A percentile compares a stretch with the other conserved stretches of the same genome.
phyloP scores from a whole-genome alignment of 2,797 vertebrate species.

The Scomberomorus guttatus region DNA sequence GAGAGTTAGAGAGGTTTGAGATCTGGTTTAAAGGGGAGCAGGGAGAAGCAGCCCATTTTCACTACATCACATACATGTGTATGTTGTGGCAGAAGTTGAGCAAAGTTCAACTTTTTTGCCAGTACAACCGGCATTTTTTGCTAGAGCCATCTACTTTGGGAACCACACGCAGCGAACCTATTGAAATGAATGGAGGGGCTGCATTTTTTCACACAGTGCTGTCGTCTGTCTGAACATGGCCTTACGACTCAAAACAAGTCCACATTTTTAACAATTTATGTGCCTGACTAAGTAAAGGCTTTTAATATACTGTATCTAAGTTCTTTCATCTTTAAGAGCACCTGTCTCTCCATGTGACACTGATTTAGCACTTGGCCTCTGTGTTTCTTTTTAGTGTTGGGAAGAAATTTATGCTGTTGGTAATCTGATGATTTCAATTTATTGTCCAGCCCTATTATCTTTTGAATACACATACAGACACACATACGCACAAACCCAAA shows the following conservation, averaged over 20 bases:
- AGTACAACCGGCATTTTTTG: too few species aligned
- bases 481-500: conserved; percentile 9
- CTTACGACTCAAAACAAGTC: conserved; percentile 3
- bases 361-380: conserved; percentile 22
- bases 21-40: too few species aligned
- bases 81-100: background rate
- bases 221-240: conserved; percentile 12
- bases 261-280: conserved; percentile 46
- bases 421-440: conserved; percentile 41
- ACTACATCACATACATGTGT: too few species aligned
- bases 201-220: background rate
- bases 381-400: conserved; percentile 9
- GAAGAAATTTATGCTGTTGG: background rate
- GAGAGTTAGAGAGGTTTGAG: too few species aligned
- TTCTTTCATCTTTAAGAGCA: conserved; percentile 23
- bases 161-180: background rate
- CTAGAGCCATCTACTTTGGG: background rate
- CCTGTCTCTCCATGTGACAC: conserved; percentile 20
- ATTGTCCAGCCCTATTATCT: background rate
- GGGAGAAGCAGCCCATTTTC: too few species aligned
- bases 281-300: conserved; percentile 16
- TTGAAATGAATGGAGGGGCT: conserved; percentile 6
- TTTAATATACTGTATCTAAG: conserved; percentile 16
- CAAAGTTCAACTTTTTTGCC: background rate
- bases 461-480: conserved; percentile 15